Base-by-base conservation (phyloP, 1,140 invertebrate genomes). In the Elysia chlorotica region DNA sequence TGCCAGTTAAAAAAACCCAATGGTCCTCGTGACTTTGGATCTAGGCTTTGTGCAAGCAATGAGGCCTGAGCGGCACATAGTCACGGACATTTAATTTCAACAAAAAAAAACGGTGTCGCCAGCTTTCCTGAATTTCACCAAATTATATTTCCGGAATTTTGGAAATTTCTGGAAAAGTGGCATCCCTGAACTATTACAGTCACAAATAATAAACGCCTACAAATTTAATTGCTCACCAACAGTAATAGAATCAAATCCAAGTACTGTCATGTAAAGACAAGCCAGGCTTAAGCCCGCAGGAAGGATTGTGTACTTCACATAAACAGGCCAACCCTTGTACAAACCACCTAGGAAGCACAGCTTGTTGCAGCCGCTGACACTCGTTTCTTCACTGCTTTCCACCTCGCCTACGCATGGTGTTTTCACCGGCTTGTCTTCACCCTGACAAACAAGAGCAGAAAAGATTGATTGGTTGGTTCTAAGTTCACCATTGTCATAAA, bases 221-320 rank as follows among this genome's bases (percentile, higher is more conserved):
- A n/a, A n/a, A n/a, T n/a, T n/a, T n/a, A n/a, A n/a, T 31, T 62
- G 69, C 78, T 73, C 70, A 89, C 89, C 89, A 48, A 83, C 86
- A 41, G 90, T 90, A 37, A 90, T 87, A 71, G 84, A 88, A 77
- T 90, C 90, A 82, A 91, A 91, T 2, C 88, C 88, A 3, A 91
- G 79, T 0, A 91, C 90, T 35, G 90, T 91, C 89, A 91, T 89
- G 75, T 89, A 91, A 17, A 90, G 79, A 19, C 84, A 80, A 21
- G 90, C 85, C 19, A 91, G 78, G 1, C 83, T 88, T 0, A 90
- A 73, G 14, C 90, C 90, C 28, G 90, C 89, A 74, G 83, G 81
- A 5, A 83, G 74, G 4, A 90, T 83, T 21, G 80, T 77, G 70
- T 89, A 87, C 14, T 71, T 74, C 73, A 87, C 86, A 76, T 89